phyloP scores from a whole-genome alignment of 1,140 invertebrate species.

The Coenobita brevimanus region DNA sequence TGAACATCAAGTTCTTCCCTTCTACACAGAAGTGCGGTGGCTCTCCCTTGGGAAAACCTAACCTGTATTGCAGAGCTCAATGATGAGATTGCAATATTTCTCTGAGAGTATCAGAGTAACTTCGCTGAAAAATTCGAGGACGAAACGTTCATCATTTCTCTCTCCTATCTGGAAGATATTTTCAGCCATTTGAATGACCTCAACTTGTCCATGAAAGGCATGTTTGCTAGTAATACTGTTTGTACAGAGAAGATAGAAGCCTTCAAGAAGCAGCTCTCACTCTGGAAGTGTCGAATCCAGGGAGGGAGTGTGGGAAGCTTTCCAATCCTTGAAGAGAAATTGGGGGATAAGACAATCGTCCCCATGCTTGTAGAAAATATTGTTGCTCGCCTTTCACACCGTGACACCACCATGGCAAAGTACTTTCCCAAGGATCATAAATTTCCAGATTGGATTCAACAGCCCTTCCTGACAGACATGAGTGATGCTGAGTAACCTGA shows the following conservation, averaged over 20 bases:
- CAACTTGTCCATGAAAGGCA: not conserved
- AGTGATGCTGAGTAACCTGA: slow-evolving; percentile 2
- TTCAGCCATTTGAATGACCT: slow-evolving; percentile 11
- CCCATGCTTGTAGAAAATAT: not conserved
- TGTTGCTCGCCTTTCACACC: not conserved
- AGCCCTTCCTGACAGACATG: slow-evolving; percentile 17
- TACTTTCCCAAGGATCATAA: slow-evolving; percentile 23
- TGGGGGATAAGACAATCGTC: not conserved
- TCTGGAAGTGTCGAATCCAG: slow-evolving; percentile 11
- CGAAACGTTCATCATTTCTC: slow-evolving; percentile 4
- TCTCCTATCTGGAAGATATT: slow-evolving; percentile 7
- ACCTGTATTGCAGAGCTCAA: not conserved
- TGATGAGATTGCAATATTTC: not conserved
- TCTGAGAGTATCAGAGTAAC: not conserved
- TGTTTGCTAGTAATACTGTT: not conserved
- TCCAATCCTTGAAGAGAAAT: not conserved
- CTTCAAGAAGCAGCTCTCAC: slow-evolving; percentile 25
- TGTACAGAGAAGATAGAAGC: slow-evolving; percentile 26
- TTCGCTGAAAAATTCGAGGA: not conserved
- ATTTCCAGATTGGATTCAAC: slow-evolving; percentile 10
- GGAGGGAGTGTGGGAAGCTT: not conserved
- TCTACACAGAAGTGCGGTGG: not conserved
- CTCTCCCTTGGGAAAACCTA: not conserved
- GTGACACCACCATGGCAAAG: not conserved
- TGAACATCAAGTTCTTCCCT: too few relatives aligned